Evolutionary conservation across 1,140 invertebrate genomes (phyloP), one percentile per base, ranked within the genome.

Genomic region (Teleogryllus occipitalis): DNA sequence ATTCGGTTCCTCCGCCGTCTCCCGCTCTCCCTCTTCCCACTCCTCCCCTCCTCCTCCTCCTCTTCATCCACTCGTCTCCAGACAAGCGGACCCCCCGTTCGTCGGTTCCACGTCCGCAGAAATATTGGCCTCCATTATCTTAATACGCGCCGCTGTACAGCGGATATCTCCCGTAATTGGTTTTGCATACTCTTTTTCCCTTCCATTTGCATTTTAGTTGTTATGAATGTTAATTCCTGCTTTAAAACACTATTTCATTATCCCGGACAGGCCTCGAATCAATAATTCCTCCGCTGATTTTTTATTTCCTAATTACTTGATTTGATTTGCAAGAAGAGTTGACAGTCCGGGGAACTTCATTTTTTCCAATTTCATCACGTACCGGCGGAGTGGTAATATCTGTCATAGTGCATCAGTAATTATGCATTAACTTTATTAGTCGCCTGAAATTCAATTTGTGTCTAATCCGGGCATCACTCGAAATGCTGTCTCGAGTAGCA

Each of bases 401-500:
- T 65, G 54, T 65, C 54, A 65, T 65, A 65, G 54, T 65, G 54
- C 54, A 65, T 65, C 54, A 65, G 54, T 65, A 65, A 65, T 65
- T 65, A 65, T 65, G 54, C 54, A 65, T 65, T 18, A 65, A 65
- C 54, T 65, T 65, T 65, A 65, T 65, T 65, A 65, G 54, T 65
- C 54, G 18, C 2, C 18, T 65, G 10, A 65, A 65, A 65, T 65
- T 65, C 10, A 65, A 65, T 65, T 65, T 65, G 54, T 65, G 54
- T 65, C 54, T 65, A 65, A 65, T 65, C 54, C 54, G 54, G 18
- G 7, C 54, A 65, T 65, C 54, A 65, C 54, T 65, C 54, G 54
- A 65, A 65, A 65, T 65, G 54, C 54, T 14, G 54, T 65, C 54
- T 65, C 54, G 54, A 65, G 54, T 65, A 65, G 54, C 54, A 65